Evolutionary conservation across 2,888 invertebrate genomes (phyloP).

Genomic region (Epicampocera succincta): DNA sequence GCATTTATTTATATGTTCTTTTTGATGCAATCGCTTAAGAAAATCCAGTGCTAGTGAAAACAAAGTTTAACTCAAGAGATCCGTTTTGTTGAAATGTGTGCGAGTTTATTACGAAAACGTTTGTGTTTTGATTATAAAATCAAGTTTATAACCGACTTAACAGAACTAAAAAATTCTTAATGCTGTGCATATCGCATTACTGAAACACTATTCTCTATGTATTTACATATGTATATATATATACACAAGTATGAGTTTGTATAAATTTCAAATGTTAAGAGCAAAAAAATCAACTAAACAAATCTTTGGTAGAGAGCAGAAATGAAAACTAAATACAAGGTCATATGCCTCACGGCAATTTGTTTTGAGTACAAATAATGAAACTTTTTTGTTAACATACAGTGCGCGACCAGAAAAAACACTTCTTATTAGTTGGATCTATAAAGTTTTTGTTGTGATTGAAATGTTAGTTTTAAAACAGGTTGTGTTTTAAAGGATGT

Average conservation of each 20-base stretch:
- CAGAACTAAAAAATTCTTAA: conserved; percentile 23
- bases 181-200: conserved; percentile 59
- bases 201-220: conserved; percentile 47
- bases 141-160: conserved; percentile 36
- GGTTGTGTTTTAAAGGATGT: too few relatives aligned
- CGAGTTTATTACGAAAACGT: conserved; percentile 10
- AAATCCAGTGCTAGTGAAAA: conserved; percentile 51
- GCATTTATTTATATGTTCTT: not conserved
- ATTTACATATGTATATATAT: not conserved
- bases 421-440: not conserved
- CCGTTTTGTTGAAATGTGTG: conserved; percentile 7
- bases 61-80: conserved; percentile 22
- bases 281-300: conserved; percentile 17
- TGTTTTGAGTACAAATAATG: conserved; percentile 48
- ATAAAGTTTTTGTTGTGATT: too few relatives aligned
- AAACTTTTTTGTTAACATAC: conserved; percentile 26
- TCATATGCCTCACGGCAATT: conserved; percentile 64
- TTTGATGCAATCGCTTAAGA: conserved; percentile 14
- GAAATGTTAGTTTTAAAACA: too few relatives aligned
- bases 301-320: conserved; percentile 37
- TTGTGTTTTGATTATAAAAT: conserved; percentile 57
- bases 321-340: conserved; percentile 60
- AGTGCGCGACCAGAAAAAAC: conserved; percentile 25
- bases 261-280: conserved; percentile 22
- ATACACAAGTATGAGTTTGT: conserved; percentile 10